Percentiles rank a stretch among this genome's conserved stretches.
These are phyloP conservation scores for Chondrilla cf. caribensis DNA, from an alignment of 37 sponge, comb jelly and placozoan genomes.

Conservation along the genomic window DNA sequence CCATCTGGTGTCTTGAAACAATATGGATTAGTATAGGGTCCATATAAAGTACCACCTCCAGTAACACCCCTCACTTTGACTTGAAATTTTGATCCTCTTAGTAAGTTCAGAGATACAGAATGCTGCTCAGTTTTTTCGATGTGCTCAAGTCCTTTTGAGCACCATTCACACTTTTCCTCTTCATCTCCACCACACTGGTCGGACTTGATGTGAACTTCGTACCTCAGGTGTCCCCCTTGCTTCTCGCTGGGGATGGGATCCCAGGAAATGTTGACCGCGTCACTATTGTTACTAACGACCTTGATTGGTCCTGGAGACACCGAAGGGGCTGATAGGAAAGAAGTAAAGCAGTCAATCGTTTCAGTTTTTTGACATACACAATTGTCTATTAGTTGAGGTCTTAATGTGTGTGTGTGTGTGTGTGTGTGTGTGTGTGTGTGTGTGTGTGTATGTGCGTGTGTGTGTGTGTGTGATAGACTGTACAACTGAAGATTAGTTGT, in stretches of 20 bases:
- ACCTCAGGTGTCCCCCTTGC: neutral
- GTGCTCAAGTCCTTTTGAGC: neutral
- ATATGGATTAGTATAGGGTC: neutral
- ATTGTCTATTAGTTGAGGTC: too few relatives aligned
- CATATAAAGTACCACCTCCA: neutral
- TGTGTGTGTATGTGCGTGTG: too few relatives aligned
- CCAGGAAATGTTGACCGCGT: neutral
- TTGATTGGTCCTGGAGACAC: slow-evolving; percentile 2
- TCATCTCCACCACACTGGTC: neutral
- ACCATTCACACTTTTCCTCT: neutral
- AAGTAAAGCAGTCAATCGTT: too few relatives aligned
- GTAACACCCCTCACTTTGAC: slow-evolving; percentile 1
- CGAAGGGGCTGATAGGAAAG: slow-evolving; percentile 25
- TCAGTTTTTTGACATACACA: too few relatives aligned
- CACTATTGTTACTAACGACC: too few relatives aligned
- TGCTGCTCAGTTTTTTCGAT: neutral
- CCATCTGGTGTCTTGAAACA: slow-evolving; percentile 20
- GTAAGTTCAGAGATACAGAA: neutral
- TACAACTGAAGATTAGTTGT: too few relatives aligned
- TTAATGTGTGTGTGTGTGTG: too few relatives aligned
- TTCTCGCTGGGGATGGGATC: neutral
- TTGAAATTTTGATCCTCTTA: neutral
- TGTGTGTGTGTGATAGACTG: too few relatives aligned
- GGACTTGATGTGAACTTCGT: neutral
- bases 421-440: too few relatives aligned